Evolutionary conservation across 1,140 invertebrate species (phyloP), one percentile per base, ranked within the genome.

Genomic region (Drosophila miranda): DNA sequence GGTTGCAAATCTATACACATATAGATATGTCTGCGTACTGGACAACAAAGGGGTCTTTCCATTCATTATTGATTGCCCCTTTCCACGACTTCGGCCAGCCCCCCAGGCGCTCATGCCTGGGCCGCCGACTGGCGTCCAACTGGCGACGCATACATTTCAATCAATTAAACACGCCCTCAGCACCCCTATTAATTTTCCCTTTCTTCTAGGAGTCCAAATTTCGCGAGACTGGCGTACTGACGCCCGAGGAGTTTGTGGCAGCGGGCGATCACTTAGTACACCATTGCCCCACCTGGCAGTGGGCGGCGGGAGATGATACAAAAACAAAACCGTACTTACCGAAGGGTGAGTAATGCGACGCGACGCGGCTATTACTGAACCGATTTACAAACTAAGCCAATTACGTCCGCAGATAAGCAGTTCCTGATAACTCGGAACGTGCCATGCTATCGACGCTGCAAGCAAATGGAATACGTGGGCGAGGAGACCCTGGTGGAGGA

Each of bases 241-340:
- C 99, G n/a, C 96, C 96, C 1, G 96, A 97, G 89, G 96, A 99
- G 92, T 99, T 99, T 94, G 93, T 99, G 1, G 97, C 96, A 50
- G 98, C 98, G 56, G 99, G 99, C 4, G 99, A 99, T 91, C 98
- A 99, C 91, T 92, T 99, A 19, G 98, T 99, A 0, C 98, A 99
- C 92, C 98, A 99, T 91, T 99, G 98, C 92, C 99, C 99, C 0
- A 99, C 99, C 1, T 99, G 99, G 99, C 97, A 99, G 86, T 99
- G 99, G 99, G 95, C 97, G 3, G 93, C 94, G 21, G 98, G 97
- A 0, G 98, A 99, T 90, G 95, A 98, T 83, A 92, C 94, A 7
- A 96, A 96, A 92, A 92, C 94, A 11, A 96, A 98, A 90, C 92
- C 95, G 4, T 99, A 99, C 92, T 93, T 99, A 59, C 98, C 98